Base-by-base conservation (phyloP, 2,888 invertebrate genomes). In the Panopea generosa region DNA sequence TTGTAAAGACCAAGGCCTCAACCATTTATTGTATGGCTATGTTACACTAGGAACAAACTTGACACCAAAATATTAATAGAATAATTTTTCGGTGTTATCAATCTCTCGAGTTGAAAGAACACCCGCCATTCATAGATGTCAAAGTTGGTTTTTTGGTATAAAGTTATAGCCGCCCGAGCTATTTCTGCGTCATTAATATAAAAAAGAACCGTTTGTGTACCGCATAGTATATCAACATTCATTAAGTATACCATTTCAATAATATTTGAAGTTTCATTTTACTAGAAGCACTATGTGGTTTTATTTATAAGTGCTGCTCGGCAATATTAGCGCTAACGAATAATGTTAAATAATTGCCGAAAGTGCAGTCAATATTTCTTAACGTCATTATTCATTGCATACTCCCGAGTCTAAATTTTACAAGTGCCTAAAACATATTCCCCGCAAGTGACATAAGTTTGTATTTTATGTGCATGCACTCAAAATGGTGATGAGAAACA, bases 31-130 rank as follows among this genome's bases (percentile, higher is more conserved):
- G 29, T 16, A 22, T 18, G 65, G 63, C 18, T 71, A 49, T 56
- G 66, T 73, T 67, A 49, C 67, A 73, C 38, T 52, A 22, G 38
- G 27, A 22, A 18, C 29, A 24, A 73, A 73, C 43, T 27, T 73
- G 73, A 73, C 53, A 67, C 67, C 56, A 9, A 27, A 61, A 67
- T 61, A 67, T 67, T 73, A 67, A 73, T 49, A 49, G 69, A 56
- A 52, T 56, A 38, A 14, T 55, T 29, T 20, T 53, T 27, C 53
- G 27, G 24, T n/a, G 18, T 26, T 40, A 72, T 67, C 66, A 66
- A 73, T 73, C 67, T 61, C 60, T 60, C 50, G 14, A 26, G 24
- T 7, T 11, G 9, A 27, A 26, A 40, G 47, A 50, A 52, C 67
- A 67, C 73, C 60, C 62, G 38, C 73, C 29, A 61, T 73, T 73